Conservation (phyloP, 2,888 invertebrate genomes). For the Empis livida region DNA sequence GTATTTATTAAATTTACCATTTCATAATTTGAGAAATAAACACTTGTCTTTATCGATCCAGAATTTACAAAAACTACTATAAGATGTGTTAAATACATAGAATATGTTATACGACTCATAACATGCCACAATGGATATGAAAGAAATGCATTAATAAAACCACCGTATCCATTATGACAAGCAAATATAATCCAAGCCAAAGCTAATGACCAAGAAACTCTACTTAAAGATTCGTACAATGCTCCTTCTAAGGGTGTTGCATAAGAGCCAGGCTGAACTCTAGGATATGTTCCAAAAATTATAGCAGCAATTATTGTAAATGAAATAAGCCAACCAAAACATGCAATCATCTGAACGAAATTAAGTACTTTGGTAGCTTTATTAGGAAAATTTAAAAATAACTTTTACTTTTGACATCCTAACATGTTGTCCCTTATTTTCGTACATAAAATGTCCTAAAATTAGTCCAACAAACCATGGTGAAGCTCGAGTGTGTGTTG, state of each 20-base stretch:
- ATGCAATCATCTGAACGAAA: not conserved
- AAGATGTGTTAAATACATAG: constrained; percentile 20
- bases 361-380: not conserved
- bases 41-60: constrained; percentile 3
- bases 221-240: constrained; percentile 29
- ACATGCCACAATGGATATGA: constrained; percentile 31
- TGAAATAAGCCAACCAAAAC: constrained; percentile 9
- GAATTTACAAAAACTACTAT: constrained; percentile 2
- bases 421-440: constrained; percentile 1
- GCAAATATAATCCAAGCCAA: constrained; percentile 34
- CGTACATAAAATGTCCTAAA: constrained; percentile 16
- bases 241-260: constrained; percentile 22
- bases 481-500: constrained; percentile 15
- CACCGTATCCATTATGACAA: constrained; percentile 32
- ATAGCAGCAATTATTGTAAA: constrained; percentile 8
- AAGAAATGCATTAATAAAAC: constrained; percentile 29
- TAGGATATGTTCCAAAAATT: constrained; percentile 8
- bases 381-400: not conserved
- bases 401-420: constrained; percentile 2
- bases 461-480: constrained; percentile 19
- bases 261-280: constrained; percentile 5
- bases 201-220: constrained; percentile 27
- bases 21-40: constrained; percentile 8
- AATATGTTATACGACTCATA: constrained; percentile 29
- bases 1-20: constrained; percentile 4